Percentiles rank a stretch among this genome's conserved stretches.
Evolutionary conservation across 2,888 invertebrate species (phyloP).

Genomic region (Callinectes sapidus): DNA sequence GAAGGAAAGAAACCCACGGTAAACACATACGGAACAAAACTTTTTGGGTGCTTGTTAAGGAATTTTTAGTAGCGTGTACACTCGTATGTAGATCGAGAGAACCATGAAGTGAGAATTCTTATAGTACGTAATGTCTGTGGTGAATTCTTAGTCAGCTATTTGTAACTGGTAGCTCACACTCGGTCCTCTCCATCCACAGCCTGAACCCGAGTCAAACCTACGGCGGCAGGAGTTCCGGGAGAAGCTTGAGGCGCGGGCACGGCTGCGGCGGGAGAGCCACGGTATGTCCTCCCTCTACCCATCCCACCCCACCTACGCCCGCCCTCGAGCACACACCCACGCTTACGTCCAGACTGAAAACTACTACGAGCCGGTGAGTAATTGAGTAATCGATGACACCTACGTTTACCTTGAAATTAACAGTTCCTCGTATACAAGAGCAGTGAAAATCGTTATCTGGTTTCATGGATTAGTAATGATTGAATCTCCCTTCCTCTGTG

Average conservation of each 20-base stretch:
- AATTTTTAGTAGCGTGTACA: not conserved
- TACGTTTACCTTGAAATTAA: not conserved
- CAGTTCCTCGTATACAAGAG: not conserved
- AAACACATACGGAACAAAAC: not conserved
- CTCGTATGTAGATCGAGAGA: not conserved
- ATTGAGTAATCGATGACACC: not conserved
- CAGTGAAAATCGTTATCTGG: not conserved
- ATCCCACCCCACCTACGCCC: slow-evolving; percentile 39
- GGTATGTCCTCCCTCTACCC: slow-evolving; percentile 66
- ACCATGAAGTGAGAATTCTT: not conserved
- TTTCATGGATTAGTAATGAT: not conserved
- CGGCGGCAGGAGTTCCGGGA: slow-evolving; percentile 68
- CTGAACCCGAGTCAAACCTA: not conserved
- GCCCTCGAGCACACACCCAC: slow-evolving; percentile 27
- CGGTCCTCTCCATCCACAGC: not conserved
- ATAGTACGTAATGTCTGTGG: not conserved
- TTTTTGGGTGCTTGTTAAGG: not conserved
- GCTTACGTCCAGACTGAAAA: slow-evolving; percentile 54
- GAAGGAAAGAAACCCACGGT: not conserved
- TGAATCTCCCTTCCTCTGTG: not conserved
- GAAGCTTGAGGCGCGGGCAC: slow-evolving; percentile 69
- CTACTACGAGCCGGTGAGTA: slow-evolving; percentile 58
- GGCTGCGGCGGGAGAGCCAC: slow-evolving; percentile 55
- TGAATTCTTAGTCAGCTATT: not conserved
- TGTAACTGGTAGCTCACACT: not conserved